Base-by-base conservation (phyloP, 2,888 invertebrate species). In the Cerceris rybyensis region DNA sequence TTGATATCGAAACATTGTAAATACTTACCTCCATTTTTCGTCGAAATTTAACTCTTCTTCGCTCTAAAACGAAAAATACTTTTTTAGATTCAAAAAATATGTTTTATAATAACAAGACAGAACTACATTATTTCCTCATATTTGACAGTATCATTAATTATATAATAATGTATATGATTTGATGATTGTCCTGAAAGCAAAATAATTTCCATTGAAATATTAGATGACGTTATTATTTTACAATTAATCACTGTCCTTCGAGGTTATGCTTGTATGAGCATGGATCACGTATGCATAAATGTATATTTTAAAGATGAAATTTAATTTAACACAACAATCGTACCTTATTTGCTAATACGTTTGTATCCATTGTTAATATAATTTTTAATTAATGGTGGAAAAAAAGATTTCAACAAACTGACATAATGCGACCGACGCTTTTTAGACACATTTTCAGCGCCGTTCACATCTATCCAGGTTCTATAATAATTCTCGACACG, bases 31-130 rank as follows among this genome's bases (percentile, higher is more conserved):
- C 93, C 95, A 93, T 93, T 95, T 95, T 91, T 97, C 96, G 83
- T 96, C 96, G 6, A 95, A 94, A n/a, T 96, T 95, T 93, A 97
- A 93, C 85, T 96, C 95, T 70, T 95, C 96, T 86, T 96, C 93
- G 58, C 95, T 96, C 96, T 96, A 93, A 50, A 93, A 88, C 87
- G 89, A 75, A 78, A 67, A 72, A 50, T 11, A n/a, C 52, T n/a
- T 72, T 49, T 42, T 66, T 17, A 43, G 5, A 16, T 17, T 50
- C 43, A 59, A 16, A 11, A 59, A 16, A 9, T 4, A 13, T 14
- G 2, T 50, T 57, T 4, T 49, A 13, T n/a, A 16, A 39, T 43
- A 17, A 16, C 43, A 39, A 11, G 9, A 11, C 49, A 13, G 7
- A 49, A 67, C 41, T 67, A 5, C 11, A 14, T 63, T 2, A 11